These are phyloP conservation scores for Bergia puertoricense DNA, from an alignment of 92 coral and sea anemone species.

Conservation along the genomic window DNA sequence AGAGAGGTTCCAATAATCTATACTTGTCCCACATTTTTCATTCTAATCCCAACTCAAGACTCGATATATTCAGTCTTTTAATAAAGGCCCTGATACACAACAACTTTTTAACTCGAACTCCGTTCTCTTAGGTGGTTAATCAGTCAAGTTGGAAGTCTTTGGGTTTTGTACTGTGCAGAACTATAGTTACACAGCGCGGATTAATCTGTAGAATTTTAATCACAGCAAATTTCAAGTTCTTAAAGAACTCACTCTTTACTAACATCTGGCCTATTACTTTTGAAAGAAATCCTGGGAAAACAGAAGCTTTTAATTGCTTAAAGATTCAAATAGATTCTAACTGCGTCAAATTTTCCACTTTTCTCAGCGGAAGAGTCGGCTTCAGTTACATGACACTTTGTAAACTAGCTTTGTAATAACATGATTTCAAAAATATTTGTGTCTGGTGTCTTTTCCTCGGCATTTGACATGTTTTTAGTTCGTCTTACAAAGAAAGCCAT, in stretches of 20 bases:
- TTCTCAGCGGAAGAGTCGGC: conserved; percentile 29
- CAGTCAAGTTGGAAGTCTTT: not conserved
- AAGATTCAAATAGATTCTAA: conserved; percentile 35
- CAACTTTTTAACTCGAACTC: not conserved
- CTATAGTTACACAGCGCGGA: not conserved
- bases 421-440: conserved; percentile 16
- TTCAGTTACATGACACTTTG: conserved; percentile 42
- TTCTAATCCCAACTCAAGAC: not conserved
- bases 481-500: not conserved
- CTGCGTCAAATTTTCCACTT: conserved; percentile 41
- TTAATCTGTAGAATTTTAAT: not conserved
- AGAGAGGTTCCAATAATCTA: no score
- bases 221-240: conserved; percentile 11
- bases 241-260: conserved; percentile 6
- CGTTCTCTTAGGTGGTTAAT: not conserved
- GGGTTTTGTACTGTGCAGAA: conserved; percentile 3
- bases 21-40: not conserved
- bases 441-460: conserved; percentile 24
- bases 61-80: not conserved
- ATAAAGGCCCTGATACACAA: not conserved
- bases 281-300: conserved; percentile 13
- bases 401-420: conserved; percentile 20
- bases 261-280: conserved; percentile 35
- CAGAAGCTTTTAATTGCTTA: conserved; percentile 37
- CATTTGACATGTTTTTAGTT: conserved; percentile 21